Evolutionary conservation across 2,113 vertebrate species (phyloP).

Genomic region (Regulus satrapa): DNA sequence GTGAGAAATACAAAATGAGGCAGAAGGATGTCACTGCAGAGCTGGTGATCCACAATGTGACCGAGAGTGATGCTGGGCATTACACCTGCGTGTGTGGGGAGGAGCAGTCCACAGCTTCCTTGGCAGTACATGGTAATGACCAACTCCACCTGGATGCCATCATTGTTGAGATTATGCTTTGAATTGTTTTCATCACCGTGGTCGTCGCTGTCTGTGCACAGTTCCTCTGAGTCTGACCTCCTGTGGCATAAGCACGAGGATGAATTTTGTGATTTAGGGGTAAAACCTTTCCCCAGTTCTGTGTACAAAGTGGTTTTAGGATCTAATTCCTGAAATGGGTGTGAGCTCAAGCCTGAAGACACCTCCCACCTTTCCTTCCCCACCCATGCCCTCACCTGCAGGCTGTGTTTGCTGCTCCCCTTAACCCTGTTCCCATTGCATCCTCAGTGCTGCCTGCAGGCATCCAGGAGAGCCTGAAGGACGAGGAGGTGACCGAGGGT

Average conservation of each 20-base stretch:
- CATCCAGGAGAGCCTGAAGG: conserved; percentile 76
- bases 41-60: conserved; percentile 66
- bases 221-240: background rate
- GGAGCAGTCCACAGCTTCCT: conserved; percentile 60
- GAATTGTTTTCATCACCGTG: background rate
- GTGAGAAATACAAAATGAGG: conserved; percentile 64
- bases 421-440: background rate
- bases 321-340: background rate
- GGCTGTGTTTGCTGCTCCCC: background rate
- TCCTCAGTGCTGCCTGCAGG: conserved; percentile 32
- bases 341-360: background rate
- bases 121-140: conserved; percentile 45
- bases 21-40: conserved; percentile 68
- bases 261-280: background rate
- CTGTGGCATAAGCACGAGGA: accelerated
- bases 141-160: background rate
- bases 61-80: conserved; percentile 65
- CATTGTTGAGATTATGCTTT: accelerated
- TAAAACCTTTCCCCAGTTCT: background rate
- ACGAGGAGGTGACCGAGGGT: conserved; percentile 46
- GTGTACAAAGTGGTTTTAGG: accelerated
- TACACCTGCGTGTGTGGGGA: conserved; percentile 73
- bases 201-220: accelerated
- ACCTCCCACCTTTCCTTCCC: background rate
- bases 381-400: background rate